Conservation (phyloP, 2,797 vertebrate species). For the Protosalanx chinensis region DNA sequence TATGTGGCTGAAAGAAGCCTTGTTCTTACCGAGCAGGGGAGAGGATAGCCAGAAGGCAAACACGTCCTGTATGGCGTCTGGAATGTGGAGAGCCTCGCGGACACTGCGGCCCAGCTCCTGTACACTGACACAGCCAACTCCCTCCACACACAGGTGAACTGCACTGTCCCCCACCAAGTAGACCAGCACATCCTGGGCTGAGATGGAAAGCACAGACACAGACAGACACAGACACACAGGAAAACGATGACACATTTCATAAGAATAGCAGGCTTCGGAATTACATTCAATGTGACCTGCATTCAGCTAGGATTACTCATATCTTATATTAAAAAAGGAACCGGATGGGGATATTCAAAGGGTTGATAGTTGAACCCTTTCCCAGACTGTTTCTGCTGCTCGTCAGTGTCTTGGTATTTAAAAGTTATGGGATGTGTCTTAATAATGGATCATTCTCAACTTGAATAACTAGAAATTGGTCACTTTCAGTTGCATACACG, state of each 20-base stretch:
- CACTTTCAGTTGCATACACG: not conserved
- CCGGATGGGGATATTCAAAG: too few species aligned
- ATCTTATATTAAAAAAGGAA: too few species aligned
- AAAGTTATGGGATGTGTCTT: too few species aligned
- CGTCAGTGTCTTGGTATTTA: too few species aligned
- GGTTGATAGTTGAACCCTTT: too few species aligned
- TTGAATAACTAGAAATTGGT: too few species aligned
- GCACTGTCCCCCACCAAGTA: slow-evolving; percentile 81
- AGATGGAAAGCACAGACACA: not conserved
- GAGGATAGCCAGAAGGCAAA: slow-evolving; percentile 89
- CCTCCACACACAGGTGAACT: slow-evolving; percentile 81
- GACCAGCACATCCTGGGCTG: slow-evolving; percentile 84
- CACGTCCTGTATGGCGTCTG: slow-evolving; percentile 73
- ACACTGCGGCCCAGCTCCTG: slow-evolving; percentile 80
- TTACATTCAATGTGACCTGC: not conserved
- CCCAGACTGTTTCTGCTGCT: too few species aligned
- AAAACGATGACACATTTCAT: not conserved
- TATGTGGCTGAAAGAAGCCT: not conserved
- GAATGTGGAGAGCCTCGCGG: slow-evolving; percentile 78
- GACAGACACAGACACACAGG: not conserved
- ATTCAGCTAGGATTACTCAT: too few species aligned
- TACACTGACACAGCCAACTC: slow-evolving; percentile 72
- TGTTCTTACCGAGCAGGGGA: slow-evolving; percentile 79
- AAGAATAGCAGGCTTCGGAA: not conserved
- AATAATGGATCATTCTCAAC: too few species aligned